Evolutionary conservation across 2,888 invertebrate genomes (phyloP).

Genomic region (Coenonympha arcania): DNA sequence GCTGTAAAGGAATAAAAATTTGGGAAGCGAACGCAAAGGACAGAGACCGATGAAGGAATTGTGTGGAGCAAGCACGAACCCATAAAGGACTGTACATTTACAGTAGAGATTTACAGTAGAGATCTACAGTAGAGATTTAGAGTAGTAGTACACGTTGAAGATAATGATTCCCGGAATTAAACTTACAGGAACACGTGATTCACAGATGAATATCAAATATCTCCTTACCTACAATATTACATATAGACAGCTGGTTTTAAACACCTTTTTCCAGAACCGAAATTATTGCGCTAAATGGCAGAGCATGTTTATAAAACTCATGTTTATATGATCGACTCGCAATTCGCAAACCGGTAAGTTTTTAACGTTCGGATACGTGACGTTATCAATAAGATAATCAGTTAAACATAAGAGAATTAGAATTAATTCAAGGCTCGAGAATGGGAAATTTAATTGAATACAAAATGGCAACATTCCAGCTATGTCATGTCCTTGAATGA

Average conservation of each 20-base stretch:
- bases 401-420: slow-evolving; percentile 18
- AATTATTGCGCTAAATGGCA: slow-evolving; percentile 1
- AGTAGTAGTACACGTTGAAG: no score
- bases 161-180: not conserved
- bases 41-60: no score
- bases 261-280: not conserved
- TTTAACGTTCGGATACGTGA: slow-evolving; percentile 1
- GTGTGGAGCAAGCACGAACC: no score
- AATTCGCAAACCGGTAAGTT: not conserved
- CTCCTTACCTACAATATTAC: no score
- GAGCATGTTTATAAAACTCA: slow-evolving; percentile 7
- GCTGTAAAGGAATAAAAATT: no score
- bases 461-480: slow-evolving; percentile 48
- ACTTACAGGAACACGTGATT: no score
- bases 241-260: not conserved
- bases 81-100: no score
- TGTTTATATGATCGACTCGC: not conserved
- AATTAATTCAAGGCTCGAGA: slow-evolving; percentile 30
- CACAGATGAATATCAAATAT: no score
- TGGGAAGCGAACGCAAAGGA: no score
- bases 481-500: slow-evolving; percentile 34
- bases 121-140: no score
- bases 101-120: no score
- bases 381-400: not conserved
- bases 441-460: slow-evolving; percentile 40